Evolutionary conservation across 2,888 invertebrate species (phyloP), one percentile per base, ranked within the genome.

Genomic region (Brachycybe producta): DNA sequence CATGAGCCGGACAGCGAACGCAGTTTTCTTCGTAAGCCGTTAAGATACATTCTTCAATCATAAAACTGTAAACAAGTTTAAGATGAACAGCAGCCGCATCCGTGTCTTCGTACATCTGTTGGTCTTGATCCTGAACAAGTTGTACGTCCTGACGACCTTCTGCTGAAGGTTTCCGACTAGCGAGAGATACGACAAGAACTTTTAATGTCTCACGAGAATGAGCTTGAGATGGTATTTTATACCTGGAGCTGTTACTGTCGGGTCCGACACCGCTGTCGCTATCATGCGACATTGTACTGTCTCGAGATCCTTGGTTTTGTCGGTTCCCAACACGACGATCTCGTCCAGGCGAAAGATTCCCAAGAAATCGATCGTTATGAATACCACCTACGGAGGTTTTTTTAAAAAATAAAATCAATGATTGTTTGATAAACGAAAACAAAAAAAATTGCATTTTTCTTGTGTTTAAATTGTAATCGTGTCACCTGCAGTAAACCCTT

Each of bases 1-100:
- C 79, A 67, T 95, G 95, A 2, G 73, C 71, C 0, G 86, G 84
- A 62, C 95, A 95, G 45, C 74, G 73, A 35, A 90, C 76, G 56
- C 75, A 70, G 58, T 76, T 76, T 49, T 75, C 76, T 59, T 80
- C 79, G 68, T 87, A 84, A 0, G 87, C 86, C 1, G 82, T 79
- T 49, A 94, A 73, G 63, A 97, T 90, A 69, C 95, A 95, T 66
- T 94, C 88, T 70, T 98, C 97, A 23, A 95, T 84, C 71, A 88
- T 84, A 85, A 92, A 92, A 8, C 81, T 76, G 61, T 82, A 84
- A 49, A 71, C 61, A 17, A 68, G 56, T 65, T 69, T 30, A 21
- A 52, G 48, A 32, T 24, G 35, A 11, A 30, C 35, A 23, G 28
- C 32, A 4, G 27, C 52, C 23, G 35, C 26, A 24, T 34, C 43